Evolutionary conservation across 2,797 vertebrate species (phyloP), one percentile per base, ranked within the genome.

Genomic region (Siniperca obscura): DNA sequence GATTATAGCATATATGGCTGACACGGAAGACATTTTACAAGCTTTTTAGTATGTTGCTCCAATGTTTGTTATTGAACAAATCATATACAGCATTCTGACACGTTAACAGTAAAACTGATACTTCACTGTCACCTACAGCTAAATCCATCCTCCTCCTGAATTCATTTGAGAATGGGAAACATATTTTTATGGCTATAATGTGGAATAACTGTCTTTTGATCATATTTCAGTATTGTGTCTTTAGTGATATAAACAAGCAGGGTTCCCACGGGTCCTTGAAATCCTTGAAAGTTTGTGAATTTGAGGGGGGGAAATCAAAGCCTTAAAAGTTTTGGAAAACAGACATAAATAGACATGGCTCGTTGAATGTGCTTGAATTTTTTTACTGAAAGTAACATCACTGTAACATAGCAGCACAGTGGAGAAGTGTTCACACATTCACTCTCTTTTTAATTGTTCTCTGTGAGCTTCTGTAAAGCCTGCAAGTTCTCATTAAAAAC

Each of bases 1-100:
- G 61, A 70, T 77, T 55, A 55, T 16, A 61, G 40, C 44, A 50
- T 46, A n/a, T 57, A 19, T 19, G 38, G 74, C 52, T 70, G 36
- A 77, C 50, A 81, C n/a, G 5, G 34, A 2, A 70, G 14, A 62
- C 48, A 17, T 56, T 81, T 77, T 34, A 57, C 44, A 22, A 12
- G 55, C 9, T 27, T 60, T 75, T n/a, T 12, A 36, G 38, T 52
- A 38, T 25, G 46, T 16, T 60, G 5, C 27, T 61, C 10, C 30
- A n/a, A 16, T 53, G 30, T 74, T 77, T 48, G 38, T 61, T 68
- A 25, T 52, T 46, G 16, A 66, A 79, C 57, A 40, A 22, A 62
- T 60, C 14, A 22, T 52, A 40, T 16, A 21, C 46, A 61, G 70
- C 7, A 16, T 40, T 44, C 14, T 59, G 53, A 66, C 27, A 22